phyloP scores from a whole-genome alignment of 2,888 invertebrate species.

The Hemicrepidius hirtus region DNA sequence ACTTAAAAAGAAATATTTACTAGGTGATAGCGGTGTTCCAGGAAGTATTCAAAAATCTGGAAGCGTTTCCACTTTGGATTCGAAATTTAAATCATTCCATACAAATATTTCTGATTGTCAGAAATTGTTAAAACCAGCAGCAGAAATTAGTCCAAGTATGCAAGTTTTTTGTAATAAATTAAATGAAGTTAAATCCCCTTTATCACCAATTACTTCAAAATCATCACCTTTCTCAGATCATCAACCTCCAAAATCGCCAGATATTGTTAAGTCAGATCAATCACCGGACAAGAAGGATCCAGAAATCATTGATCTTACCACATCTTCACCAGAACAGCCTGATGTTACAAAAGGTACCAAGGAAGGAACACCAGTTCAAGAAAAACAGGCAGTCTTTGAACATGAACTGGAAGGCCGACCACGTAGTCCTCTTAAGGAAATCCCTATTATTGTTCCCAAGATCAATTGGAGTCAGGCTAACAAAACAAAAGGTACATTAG shows the following conservation, averaged over 20 bases:
- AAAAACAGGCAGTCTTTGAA: slow-evolving; percentile 52
- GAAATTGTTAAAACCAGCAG: slow-evolving; percentile 86
- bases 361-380: slow-evolving; percentile 6
- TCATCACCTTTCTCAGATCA: slow-evolving; percentile 38
- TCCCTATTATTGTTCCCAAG: slow-evolving; percentile 79
- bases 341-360: slow-evolving; percentile 49
- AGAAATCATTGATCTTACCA: slow-evolving; percentile 48
- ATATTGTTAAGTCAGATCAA: slow-evolving; percentile 23
- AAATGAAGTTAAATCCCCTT: slow-evolving; percentile 68
- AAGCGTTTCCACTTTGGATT: slow-evolving; percentile 88
- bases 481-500: slow-evolving; percentile 57
- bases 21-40: slow-evolving; percentile 81
- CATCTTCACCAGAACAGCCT: slow-evolving; percentile 45
- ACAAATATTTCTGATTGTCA: slow-evolving; percentile 92
- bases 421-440: slow-evolving; percentile 79
- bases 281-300: slow-evolving; percentile 38
- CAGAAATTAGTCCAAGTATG: slow-evolving; percentile 81
- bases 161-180: slow-evolving; percentile 77
- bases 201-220: slow-evolving; percentile 63
- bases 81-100: slow-evolving; percentile 88
- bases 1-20: slow-evolving; percentile 88
- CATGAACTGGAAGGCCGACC: slow-evolving; percentile 73
- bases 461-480: slow-evolving; percentile 72
- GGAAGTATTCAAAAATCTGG: slow-evolving; percentile 87
- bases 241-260: slow-evolving; percentile 33